Evolutionary conservation across 64 coral and sea anemone species (phyloP).

Genomic region (Porites lutea): DNA sequence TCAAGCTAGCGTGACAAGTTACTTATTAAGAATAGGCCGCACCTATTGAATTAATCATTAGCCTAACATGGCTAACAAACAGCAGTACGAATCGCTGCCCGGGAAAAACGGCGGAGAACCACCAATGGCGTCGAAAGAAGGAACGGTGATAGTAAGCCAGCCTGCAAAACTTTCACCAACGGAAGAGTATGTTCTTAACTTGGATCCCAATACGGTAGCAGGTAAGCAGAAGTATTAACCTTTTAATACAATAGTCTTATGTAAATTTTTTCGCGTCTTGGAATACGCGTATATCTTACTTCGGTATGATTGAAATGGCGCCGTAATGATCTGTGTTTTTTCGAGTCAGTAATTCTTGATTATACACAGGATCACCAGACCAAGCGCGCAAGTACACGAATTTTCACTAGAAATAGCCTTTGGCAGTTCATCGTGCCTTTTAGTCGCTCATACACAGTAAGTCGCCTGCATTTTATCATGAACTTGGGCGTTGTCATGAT

Average conservation of each 20-base stretch:
- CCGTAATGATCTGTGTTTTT: too few relatives aligned
- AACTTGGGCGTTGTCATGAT: constrained; percentile 4
- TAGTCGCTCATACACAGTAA: background rate
- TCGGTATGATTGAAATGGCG: too few relatives aligned
- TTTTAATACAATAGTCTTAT: background rate
- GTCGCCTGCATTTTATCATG: background rate
- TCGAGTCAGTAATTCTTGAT: too few relatives aligned
- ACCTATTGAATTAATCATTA: constrained; percentile 46
- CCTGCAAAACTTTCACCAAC: constrained; percentile 30
- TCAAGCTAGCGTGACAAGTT: constrained; percentile 2
- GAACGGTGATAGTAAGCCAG: constrained; percentile 28
- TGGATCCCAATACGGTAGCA: constrained; percentile 48
- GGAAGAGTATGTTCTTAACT: constrained; percentile 76
- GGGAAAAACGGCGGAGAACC: constrained; percentile 18
- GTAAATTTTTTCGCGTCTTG: background rate
- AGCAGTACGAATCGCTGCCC: constrained; percentile 64
- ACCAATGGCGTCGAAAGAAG: background rate
- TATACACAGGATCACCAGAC: too few relatives aligned
- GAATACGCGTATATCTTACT: background rate
- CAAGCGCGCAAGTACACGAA: background rate
- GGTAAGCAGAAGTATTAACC: background rate
- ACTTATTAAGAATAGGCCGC: background rate
- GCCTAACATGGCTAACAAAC: constrained; percentile 28
- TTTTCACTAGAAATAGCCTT: background rate
- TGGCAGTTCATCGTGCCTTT: too few relatives aligned